Evolutionary conservation across 2,888 invertebrate genomes (phyloP), one percentile per base, ranked within the genome.

Genomic region (Atethmia centrago): DNA sequence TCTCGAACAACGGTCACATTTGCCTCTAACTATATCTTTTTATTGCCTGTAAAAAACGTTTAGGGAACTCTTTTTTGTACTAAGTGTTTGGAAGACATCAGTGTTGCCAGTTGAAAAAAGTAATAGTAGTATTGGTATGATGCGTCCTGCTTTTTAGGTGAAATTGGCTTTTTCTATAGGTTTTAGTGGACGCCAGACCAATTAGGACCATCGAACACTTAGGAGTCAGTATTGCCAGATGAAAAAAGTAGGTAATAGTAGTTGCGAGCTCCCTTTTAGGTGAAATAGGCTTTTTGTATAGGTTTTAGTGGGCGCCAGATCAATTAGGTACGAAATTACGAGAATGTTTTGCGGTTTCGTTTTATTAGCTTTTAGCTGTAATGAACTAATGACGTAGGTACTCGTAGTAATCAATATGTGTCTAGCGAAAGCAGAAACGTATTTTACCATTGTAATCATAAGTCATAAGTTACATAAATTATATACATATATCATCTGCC

Each of bases 41-140:
- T 80, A 82, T 69, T 69, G 72, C 73, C 42, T 69, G 66, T 71
- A 77, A 77, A 82, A 77, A 82, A 69, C 71, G 73, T 69, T 82
- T 80, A 65, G 58, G 68, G n/a, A 63, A 31, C 61, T 47, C 31
- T 55, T 61, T 73, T 72, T 71, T 58, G 71, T 63, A 14, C 51
- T 78, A 42, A 80, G 67, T 77, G 68, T 77, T 69, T 63, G 45
- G 55, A 58, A 70, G 53, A 77, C 53, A 62, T 80, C 51, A 71
- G 56, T 74, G 70, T 66, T 77, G 51, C 62, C 55, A 59, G 56
- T 36, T 28, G 12, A 10, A 31, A 72, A 61, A 47, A 53, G n/a
- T 36, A 47, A 21, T 12, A 36, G 49, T 40, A 53, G 31, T 56
- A 49, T 58, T 68, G 40, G 53, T 31, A 59, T 51, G 55, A 62